Percentiles rank a stretch among this genome's conserved stretches.
These are phyloP conservation scores for Pedetes capensis DNA, from an alignment of 2,113 vertebrate species.

Conservation along the genomic window DNA sequence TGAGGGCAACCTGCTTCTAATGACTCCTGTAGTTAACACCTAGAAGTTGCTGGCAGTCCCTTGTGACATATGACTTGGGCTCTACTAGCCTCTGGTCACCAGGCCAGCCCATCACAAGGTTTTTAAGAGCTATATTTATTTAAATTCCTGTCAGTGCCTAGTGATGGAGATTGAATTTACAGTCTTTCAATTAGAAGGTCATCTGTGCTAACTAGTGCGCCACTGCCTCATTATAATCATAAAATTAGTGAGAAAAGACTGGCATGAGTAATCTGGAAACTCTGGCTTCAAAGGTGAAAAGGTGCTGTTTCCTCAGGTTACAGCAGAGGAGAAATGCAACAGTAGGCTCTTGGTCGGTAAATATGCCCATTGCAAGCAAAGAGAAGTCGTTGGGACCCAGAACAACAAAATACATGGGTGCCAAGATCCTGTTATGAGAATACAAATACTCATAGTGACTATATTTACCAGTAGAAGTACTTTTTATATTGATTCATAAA, in stretches of 20 bases:
- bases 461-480: background rate
- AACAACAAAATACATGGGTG: background rate
- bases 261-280: slow-evolving; percentile 79
- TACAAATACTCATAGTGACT: background rate
- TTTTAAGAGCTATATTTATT: slow-evolving; percentile 81
- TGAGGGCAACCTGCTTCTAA: slow-evolving; percentile 61
- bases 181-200: slow-evolving; percentile 89
- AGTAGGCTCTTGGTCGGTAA: slow-evolving; percentile 67
- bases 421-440: background rate
- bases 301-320: slow-evolving; percentile 64
- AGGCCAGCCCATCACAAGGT: slow-evolving; percentile 74
- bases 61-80: slow-evolving; percentile 71
- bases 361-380: slow-evolving; percentile 39
- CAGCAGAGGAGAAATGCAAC: slow-evolving; percentile 53
- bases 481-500: background rate
- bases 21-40: slow-evolving; percentile 73
- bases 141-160: slow-evolving; percentile 81
- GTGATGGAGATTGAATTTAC: slow-evolving; percentile 84
- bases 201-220: slow-evolving; percentile 83
- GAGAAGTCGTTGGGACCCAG: slow-evolving; percentile 13
- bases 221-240: slow-evolving; percentile 86
- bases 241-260: slow-evolving; percentile 85
- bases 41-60: slow-evolving; percentile 39
- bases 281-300: slow-evolving; percentile 76
- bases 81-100: slow-evolving; percentile 74